These are phyloP conservation scores for Acrobasis consociella DNA, from an alignment of 2,888 invertebrate genomes.

Conservation along the genomic window DNA sequence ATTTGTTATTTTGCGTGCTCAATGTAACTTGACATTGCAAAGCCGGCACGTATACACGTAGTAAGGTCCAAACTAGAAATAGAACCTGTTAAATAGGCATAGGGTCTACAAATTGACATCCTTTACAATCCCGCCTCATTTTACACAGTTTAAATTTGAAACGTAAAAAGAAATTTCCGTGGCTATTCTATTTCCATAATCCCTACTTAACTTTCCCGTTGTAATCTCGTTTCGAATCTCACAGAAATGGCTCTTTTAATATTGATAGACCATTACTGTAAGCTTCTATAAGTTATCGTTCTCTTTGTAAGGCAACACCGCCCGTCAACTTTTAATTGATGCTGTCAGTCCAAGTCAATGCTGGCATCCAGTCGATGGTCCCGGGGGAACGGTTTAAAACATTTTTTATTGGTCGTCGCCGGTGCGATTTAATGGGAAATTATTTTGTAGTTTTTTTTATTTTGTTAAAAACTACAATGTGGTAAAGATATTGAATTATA, in stretches of 20 bases:
- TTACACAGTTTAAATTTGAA: slow-evolving; percentile 28
- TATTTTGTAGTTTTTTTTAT: neutral
- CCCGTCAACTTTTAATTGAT: slow-evolving; percentile 78
- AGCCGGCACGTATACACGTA: too few relatives aligned
- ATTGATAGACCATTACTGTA: slow-evolving; percentile 73
- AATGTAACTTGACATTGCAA: too few relatives aligned
- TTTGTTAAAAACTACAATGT: neutral
- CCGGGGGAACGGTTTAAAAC: slow-evolving; percentile 55
- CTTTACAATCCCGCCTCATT: slow-evolving; percentile 43
- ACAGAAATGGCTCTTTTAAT: slow-evolving; percentile 57
- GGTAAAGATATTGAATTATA: too few relatives aligned
- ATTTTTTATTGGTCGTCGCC: slow-evolving; percentile 43
- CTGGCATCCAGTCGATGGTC: slow-evolving; percentile 58
- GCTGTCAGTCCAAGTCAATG: slow-evolving; percentile 77
- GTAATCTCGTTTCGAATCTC: slow-evolving; percentile 22
- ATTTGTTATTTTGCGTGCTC: too few relatives aligned
- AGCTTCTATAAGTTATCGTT: slow-evolving; percentile 59
- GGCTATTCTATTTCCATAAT: slow-evolving; percentile 23
- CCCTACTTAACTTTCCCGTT: slow-evolving; percentile 22
- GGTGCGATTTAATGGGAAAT: slow-evolving; percentile 11
- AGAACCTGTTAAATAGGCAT: too few relatives aligned
- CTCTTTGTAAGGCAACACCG: slow-evolving; percentile 77
- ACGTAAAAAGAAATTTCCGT: slow-evolving; percentile 14
- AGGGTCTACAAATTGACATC: neutral
- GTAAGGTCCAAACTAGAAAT: too few relatives aligned